Evolutionary conservation across 2,113 vertebrate species (phyloP).

Genomic region (Glareola pratincola): DNA sequence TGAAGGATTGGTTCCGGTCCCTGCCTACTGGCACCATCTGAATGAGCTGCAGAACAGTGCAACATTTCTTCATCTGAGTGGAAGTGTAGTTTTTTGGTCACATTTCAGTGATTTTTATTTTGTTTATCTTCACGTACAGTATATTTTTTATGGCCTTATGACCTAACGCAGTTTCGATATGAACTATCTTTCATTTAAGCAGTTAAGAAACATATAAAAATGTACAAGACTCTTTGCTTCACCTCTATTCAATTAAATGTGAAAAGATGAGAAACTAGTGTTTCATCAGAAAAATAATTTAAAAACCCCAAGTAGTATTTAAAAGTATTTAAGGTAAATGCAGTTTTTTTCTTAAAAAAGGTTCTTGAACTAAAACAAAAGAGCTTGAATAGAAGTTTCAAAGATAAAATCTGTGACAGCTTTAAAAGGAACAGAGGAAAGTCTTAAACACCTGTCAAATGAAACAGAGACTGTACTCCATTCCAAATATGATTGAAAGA

Average conservation of each 20-base stretch:
- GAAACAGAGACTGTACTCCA: background rate
- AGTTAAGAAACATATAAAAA: background rate
- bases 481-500: background rate
- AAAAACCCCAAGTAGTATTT: background rate
- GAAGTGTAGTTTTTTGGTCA: background rate
- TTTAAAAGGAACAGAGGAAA: background rate
- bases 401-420: background rate
- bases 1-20: background rate
- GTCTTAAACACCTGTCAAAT: background rate
- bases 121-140: background rate
- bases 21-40: background rate
- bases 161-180: background rate
- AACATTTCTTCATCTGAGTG: fast-evolving
- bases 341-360: background rate
- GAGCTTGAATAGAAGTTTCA: background rate
- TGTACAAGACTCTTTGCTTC: background rate
- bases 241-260: background rate
- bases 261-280: background rate
- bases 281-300: background rate
- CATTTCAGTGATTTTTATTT: background rate
- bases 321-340: background rate
- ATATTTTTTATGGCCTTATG: background rate
- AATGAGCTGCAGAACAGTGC: background rate
- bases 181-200: background rate
- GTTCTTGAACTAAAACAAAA: background rate